Base-by-base conservation (phyloP, 1,140 invertebrate genomes). In the Psilanteris sp. region DNA sequence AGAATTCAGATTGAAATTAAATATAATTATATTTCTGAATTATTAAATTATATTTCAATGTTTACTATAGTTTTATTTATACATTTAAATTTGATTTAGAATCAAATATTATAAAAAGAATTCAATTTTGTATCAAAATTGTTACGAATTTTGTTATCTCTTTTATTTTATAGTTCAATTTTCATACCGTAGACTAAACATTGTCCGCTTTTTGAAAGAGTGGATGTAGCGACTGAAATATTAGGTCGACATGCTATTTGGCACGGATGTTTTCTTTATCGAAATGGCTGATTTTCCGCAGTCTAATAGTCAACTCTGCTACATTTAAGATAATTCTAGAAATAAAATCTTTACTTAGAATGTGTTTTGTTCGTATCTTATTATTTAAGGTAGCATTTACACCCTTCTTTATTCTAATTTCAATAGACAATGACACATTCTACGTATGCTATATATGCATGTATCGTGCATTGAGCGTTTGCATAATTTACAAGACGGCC, bases 401-500 rank as follows among this genome's bases (percentile, higher is more conserved):
- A 26, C 14, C 2, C 36, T 43, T 57, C 37, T 52, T 74, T 55
- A 61, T 54, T 18, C 7, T 36, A 37, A 59, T 52, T 59, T 27
- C 9, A 50, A 24, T n/a, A 14, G 34, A 66, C 50, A 52, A 52
- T 61, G 34, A 55, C 50, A 57, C 41, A 57, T 62, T 57, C 59
- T 7, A 62, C 13, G 50, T n/a, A 57, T 34, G 43, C 31, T 43
- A 34, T 36, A 36, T 41, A 64, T 78, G 52, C 54, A 54, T 75
- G 62, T 67, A 59, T 34, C 66, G 36, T 54, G 44, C 50, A 71
- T 50, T 50, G 52, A 55, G 39, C 64, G 43, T 22, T 73, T 75
- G 66, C 77, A 78, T 75, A 75, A 74, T 71, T 78, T 66, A 64
- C 55, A 62, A 68, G 55, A 64, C 54, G 50, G 43, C 11, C 50